These are phyloP conservation scores for Cyclura pinguis DNA, from an alignment of 2,797 vertebrate species.

Conservation along the genomic window DNA sequence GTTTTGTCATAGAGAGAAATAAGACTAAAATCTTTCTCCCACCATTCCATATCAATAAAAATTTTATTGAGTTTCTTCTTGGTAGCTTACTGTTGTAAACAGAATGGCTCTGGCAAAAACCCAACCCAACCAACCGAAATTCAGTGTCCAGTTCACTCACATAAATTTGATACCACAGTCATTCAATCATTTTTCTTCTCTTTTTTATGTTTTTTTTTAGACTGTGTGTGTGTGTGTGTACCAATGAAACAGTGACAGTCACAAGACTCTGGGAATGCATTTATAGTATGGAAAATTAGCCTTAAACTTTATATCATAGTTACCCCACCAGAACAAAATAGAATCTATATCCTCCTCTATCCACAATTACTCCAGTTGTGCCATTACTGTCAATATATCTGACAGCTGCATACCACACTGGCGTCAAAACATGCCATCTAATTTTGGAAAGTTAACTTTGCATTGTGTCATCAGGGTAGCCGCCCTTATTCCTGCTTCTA, in stretches of 20 bases:
- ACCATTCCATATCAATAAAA: neutral
- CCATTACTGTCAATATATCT: neutral
- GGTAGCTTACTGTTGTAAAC: neutral
- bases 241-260: neutral
- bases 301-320: neutral
- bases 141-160: neutral
- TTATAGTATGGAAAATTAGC: too few relatives aligned
- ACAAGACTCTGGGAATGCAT: neutral
- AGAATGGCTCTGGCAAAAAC: neutral
- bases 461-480: constrained; percentile 8
- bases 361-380: neutral
- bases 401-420: neutral
- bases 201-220: neutral
- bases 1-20: neutral
- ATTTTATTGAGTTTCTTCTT: neutral
- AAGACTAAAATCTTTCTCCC: neutral
- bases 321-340: neutral
- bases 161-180: neutral
- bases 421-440: neutral
- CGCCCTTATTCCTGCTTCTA: constrained; percentile 27
- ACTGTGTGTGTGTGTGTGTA: neutral
- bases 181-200: neutral
- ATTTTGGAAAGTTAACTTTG: constrained; percentile 39
- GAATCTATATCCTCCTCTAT: neutral
- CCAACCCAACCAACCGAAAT: neutral